Evolutionary conservation across 2,797 vertebrate genomes (phyloP).

Genomic region (Typhlichthys subterraneus): DNA sequence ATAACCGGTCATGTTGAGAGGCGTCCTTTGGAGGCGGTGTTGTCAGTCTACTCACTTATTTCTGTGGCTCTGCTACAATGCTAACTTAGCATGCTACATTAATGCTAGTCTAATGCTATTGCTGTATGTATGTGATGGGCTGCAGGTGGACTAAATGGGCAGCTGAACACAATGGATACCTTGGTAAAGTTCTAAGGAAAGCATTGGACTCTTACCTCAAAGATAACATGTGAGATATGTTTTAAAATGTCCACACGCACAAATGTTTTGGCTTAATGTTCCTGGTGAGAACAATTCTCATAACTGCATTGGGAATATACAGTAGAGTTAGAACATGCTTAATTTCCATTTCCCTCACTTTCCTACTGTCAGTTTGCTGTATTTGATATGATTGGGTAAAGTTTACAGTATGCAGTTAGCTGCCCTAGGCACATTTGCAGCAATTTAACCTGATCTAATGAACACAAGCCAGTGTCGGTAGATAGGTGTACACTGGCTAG

Average conservation of each 20-base stretch:
- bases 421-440: no score
- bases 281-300: no score
- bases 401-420: no score
- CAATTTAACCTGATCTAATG: no score
- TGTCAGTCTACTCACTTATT: constrained; percentile 60
- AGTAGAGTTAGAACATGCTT: no score
- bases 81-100: not conserved
- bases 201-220: constrained; percentile 77
- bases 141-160: constrained; percentile 82
- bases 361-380: no score
- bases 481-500: no score
- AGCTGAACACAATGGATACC: constrained; percentile 80
- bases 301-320: no score
- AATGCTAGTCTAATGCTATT: not conserved
- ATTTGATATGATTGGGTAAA: no score
- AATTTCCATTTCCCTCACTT: no score
- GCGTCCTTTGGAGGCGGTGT: constrained; percentile 69
- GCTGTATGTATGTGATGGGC: not conserved
- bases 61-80: not conserved
- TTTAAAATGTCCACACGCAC: not conserved
- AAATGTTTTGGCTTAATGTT: no score
- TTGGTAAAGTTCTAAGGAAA: constrained; percentile 74
- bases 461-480: no score
- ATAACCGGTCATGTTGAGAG: constrained; percentile 66
- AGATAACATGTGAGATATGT: constrained; percentile 67